Conservation (phyloP, 2,888 invertebrate species). For the Gonocerus acuteangulatus region DNA sequence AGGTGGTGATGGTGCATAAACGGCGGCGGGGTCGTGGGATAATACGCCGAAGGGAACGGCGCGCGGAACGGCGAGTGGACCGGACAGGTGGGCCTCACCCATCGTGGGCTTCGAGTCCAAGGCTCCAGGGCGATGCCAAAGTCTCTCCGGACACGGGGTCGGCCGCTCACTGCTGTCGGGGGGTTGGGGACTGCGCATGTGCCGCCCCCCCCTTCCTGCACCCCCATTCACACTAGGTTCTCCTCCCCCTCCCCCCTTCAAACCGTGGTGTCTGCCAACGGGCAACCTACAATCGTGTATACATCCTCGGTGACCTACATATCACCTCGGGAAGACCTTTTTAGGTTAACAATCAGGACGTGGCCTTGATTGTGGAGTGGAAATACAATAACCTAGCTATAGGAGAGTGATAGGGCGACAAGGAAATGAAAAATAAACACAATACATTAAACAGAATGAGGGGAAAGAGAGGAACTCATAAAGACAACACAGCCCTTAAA, state of each 20-base stretch:
- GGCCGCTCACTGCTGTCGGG: constrained; percentile 13
- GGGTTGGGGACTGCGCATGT: background rate
- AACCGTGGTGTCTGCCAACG: background rate
- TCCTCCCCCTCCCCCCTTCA: background rate
- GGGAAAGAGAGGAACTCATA: too few species aligned
- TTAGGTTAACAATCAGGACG: too few species aligned
- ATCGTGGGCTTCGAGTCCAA: constrained; percentile 35
- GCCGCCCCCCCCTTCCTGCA: background rate
- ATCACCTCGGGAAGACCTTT: too few species aligned
- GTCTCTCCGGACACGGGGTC: constrained; percentile 36
- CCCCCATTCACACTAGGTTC: background rate
- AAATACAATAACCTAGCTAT: too few species aligned
- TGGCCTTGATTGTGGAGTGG: too few species aligned
- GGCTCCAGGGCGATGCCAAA: constrained; percentile 35
- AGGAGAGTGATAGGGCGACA: too few species aligned
- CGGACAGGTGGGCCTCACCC: constrained; percentile 51
- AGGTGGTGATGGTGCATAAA: constrained; percentile 36
- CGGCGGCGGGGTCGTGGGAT: constrained; percentile 32
- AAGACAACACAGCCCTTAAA: too few species aligned
- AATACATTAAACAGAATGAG: too few species aligned
- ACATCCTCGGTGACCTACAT: too few species aligned
- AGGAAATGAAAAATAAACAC: too few species aligned
- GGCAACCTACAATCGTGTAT: background rate
- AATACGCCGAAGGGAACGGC: constrained; percentile 43
- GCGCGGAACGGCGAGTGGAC: constrained; percentile 69